Base-by-base conservation (phyloP, 2,888 invertebrate species). In the Strigamia maritima region DNA sequence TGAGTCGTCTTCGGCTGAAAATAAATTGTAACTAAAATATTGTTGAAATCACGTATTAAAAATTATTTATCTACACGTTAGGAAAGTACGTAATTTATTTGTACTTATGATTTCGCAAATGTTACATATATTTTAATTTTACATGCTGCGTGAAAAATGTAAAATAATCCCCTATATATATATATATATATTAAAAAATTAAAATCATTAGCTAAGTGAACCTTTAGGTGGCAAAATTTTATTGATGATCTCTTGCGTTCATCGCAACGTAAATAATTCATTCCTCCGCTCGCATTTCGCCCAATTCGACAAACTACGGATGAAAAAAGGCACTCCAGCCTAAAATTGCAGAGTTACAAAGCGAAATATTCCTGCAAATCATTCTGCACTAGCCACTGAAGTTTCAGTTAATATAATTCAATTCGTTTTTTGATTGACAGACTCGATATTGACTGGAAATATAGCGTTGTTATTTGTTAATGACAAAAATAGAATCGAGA, bases 381-480 rank as follows among this genome's bases (percentile, higher is more conserved):
- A 85, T 92, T 92, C 85, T 92, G 92, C n/a, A n/a, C n/a, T n/a
- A n/a, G n/a, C n/a, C 65, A 92, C 87, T 0, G 92, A 92, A 0
- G 92, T 92, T 0, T 92, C 92, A 0, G 91, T 90, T 31, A 92
- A 84, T 0, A 92, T 86, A n/a, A n/a, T n/a, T n/a, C n/a, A 54
- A 92, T 86, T 81, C 90, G 86, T 79, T 88, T 86, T 79, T 86
- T 84, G 76, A 90, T 90, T 14, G 87, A 82, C 6, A 91, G 82
- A 80, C 87, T 86, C 80, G 85, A 86, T 22, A 91, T 83, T 19
- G 88, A 83, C 87, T 88, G 84, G n/a, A 81, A 82, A 44, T 77
- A 76, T 22, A 70, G 26, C 16, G 2, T 49, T 65, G 44, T n/a
- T n/a, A n/a, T n/a, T n/a, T n/a, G n/a, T n/a, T 26, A 24, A 7